Percentiles rank a stretch among this genome's conserved stretches.
phyloP scores from a whole-genome alignment of 2,888 invertebrate species.

The Drosophila picticornis region DNA sequence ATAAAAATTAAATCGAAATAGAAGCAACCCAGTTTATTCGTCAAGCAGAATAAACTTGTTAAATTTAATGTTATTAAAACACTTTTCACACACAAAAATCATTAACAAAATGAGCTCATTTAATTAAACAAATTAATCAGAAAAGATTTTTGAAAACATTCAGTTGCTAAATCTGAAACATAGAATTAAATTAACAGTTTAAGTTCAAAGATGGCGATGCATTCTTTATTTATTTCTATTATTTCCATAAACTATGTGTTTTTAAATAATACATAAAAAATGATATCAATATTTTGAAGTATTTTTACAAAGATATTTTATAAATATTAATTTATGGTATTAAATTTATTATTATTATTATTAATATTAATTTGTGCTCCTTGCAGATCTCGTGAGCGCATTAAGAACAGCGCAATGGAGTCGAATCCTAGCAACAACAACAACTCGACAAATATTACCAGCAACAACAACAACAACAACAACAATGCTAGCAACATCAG shows the following conservation, averaged over 20 bases:
- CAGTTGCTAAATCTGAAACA: neutral
- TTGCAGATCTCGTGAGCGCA: slow-evolving; percentile 80
- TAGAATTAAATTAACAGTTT: neutral
- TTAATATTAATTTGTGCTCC: neutral
- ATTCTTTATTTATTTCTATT: neutral
- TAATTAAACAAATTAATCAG: neutral
- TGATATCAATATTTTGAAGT: neutral
- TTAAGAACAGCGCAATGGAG: slow-evolving; percentile 52
- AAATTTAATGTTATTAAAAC: neutral
- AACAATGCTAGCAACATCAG: slow-evolving; percentile 20
- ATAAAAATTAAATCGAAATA: neutral
- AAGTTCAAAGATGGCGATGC: neutral
- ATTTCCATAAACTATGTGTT: neutral
- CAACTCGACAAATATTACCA: slow-evolving; percentile 13
- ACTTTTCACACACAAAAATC: neutral
- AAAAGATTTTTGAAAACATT: neutral
- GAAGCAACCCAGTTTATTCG: neutral
- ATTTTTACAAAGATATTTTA: neutral
- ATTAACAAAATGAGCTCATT: neutral
- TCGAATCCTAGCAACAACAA: neutral
- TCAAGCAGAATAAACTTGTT: neutral
- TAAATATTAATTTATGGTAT: neutral
- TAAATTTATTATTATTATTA: neutral
- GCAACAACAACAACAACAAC: slow-evolving; percentile 7
- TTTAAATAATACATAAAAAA: neutral